A percentile compares a stretch with the other conserved stretches of the same genome.
Evolutionary conservation across 1,140 invertebrate species (phyloP).

Genomic region (Trachelipus rathkii): DNA sequence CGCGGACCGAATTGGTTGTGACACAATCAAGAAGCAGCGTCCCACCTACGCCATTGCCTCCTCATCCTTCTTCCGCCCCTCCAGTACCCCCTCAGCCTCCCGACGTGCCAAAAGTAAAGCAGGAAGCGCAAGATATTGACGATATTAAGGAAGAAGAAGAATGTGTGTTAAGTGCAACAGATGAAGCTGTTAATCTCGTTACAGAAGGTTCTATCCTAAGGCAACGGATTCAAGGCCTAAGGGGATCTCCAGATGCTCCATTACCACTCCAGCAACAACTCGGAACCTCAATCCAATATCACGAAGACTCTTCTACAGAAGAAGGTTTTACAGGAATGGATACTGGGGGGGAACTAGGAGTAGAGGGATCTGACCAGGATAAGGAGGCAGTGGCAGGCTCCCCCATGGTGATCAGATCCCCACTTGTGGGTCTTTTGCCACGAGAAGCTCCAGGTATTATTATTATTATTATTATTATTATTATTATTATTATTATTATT

Average conservation of each 20-base stretch:
- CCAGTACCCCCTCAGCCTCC: slow-evolving; percentile 27
- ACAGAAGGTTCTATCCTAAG: slow-evolving; percentile 44
- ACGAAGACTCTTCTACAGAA: slow-evolving; percentile 18
- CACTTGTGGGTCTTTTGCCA: slow-evolving; percentile 40
- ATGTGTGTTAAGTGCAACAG: slow-evolving; percentile 22
- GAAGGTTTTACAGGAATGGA: slow-evolving; percentile 2
- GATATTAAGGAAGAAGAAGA: slow-evolving; percentile 32
- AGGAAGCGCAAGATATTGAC: slow-evolving; percentile 30
- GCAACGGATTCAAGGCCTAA: slow-evolving; percentile 43
- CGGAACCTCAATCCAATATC: not conserved
- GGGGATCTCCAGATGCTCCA: slow-evolving; percentile 37
- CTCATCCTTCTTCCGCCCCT: slow-evolving; percentile 23
- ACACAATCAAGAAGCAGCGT: not conserved
- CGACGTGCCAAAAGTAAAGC: slow-evolving; percentile 42
- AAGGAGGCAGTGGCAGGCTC: slow-evolving; percentile 40
- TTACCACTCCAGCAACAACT: slow-evolving; percentile 17
- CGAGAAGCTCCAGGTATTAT: slow-evolving; percentile 38
- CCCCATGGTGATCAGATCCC: slow-evolving; percentile 44
- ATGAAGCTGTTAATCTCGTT: slow-evolving; percentile 38
- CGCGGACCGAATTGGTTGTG: not conserved
- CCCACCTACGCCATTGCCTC: slow-evolving; percentile 32
- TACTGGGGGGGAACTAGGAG: slow-evolving; percentile 28
- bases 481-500: too few species aligned
- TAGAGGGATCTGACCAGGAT: slow-evolving; percentile 30
- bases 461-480: too few species aligned